phyloP scores from a whole-genome alignment of 2,888 invertebrate genomes.

The Cyrtodaria siliqua region DNA sequence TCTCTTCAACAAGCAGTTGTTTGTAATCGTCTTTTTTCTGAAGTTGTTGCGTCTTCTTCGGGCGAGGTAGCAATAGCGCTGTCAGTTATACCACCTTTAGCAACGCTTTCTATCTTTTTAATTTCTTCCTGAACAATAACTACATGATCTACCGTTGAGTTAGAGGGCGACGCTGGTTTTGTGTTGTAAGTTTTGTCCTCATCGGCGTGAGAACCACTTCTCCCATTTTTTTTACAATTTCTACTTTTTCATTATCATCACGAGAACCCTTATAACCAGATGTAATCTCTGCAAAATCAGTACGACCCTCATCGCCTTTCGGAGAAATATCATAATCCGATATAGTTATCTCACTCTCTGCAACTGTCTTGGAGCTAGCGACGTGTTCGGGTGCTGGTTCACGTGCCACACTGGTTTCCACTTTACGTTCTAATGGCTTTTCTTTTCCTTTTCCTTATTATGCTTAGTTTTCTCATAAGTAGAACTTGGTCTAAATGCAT shows the following conservation, averaged over 20 bases:
- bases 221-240: slow-evolving; percentile 16
- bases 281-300: slow-evolving; percentile 8
- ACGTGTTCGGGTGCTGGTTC: slow-evolving; percentile 29
- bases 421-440: slow-evolving; percentile 15
- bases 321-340: slow-evolving; percentile 52
- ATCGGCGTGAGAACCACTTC: background rate
- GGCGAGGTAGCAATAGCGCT: too few relatives aligned
- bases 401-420: slow-evolving; percentile 2
- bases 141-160: slow-evolving; percentile 39
- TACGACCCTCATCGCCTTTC: slow-evolving; percentile 43
- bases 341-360: slow-evolving; percentile 56
- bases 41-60: background rate
- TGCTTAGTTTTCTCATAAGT: slow-evolving; percentile 19
- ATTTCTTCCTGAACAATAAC: slow-evolving; percentile 51
- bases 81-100: background rate
- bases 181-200: background rate
- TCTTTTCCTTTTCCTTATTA: slow-evolving; percentile 21
- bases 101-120: slow-evolving; percentile 41
- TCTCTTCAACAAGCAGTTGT: background rate
- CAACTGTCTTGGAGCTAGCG: slow-evolving; percentile 57
- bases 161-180: background rate
- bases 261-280: slow-evolving; percentile 5
- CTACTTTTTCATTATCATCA: slow-evolving; percentile 18
- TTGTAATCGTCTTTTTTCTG: background rate
- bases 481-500: slow-evolving; percentile 49